phyloP scores from a whole-genome alignment of 2,888 invertebrate species.

The Folsomia candida region DNA sequence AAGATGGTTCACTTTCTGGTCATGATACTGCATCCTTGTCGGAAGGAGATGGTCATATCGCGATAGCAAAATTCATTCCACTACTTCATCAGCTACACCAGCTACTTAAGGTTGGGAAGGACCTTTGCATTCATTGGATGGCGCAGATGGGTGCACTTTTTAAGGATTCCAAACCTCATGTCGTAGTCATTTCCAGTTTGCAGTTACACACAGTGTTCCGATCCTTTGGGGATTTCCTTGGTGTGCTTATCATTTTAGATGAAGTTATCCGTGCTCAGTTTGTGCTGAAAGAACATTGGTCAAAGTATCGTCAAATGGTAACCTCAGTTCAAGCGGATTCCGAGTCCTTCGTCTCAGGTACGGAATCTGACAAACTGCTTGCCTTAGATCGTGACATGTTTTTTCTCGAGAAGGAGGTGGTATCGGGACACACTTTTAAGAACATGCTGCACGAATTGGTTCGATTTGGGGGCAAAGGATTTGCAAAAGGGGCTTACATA shows the following conservation, averaged over 20 bases:
- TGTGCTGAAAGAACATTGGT: slow-evolving; percentile 69
- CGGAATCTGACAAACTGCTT: slow-evolving; percentile 63
- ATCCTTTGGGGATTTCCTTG: slow-evolving; percentile 57
- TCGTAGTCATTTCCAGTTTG: slow-evolving; percentile 48
- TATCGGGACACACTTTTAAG: slow-evolving; percentile 70
- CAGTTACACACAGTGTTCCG: slow-evolving; percentile 49
- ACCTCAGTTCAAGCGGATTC: slow-evolving; percentile 67
- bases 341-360: slow-evolving; percentile 61
- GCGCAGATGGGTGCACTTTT: slow-evolving; percentile 71
- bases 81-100: slow-evolving; percentile 62
- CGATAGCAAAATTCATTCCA: slow-evolving; percentile 58
- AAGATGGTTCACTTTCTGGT: slow-evolving; percentile 6
- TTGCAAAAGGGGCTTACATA: slow-evolving; percentile 22
- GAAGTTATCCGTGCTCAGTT: slow-evolving; percentile 62
- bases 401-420: slow-evolving; percentile 66
- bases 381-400: slow-evolving; percentile 70
- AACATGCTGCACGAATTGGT: slow-evolving; percentile 35
- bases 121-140: slow-evolving; percentile 69
- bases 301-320: slow-evolving; percentile 70
- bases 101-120: slow-evolving; percentile 68
- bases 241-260: slow-evolving; percentile 64
- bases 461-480: slow-evolving; percentile 12
- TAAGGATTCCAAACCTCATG: slow-evolving; percentile 56
- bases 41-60: slow-evolving; percentile 57
- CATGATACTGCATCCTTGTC: slow-evolving; percentile 27